These are phyloP conservation scores for Hozukius guyotensis DNA, from an alignment of 2,797 vertebrate genomes.

Conservation along the genomic window DNA sequence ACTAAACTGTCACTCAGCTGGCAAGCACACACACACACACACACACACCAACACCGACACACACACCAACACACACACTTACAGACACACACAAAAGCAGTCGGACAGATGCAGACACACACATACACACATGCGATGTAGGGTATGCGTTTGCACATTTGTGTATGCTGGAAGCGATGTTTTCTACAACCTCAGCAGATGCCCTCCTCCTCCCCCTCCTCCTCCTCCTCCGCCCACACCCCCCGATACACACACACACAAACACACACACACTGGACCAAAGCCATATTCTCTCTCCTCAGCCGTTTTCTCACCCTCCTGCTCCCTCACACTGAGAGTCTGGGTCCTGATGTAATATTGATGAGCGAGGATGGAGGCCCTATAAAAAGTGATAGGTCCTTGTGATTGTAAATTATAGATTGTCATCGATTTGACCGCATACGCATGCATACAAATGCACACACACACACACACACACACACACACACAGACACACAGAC, in stretches of 20 bases:
- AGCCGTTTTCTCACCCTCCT: constrained; percentile 68
- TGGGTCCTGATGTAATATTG: constrained; percentile 96
- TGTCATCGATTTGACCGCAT: constrained; percentile 90
- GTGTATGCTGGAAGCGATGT: constrained; percentile 79
- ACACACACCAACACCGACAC: constrained; percentile 7
- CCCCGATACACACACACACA: background rate
- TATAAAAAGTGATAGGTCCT: constrained; percentile 98
- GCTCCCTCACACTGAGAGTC: constrained; percentile 70
- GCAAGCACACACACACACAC: constrained; percentile 63
- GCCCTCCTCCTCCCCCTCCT: constrained; percentile 49
- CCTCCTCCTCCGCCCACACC: constrained; percentile 24
- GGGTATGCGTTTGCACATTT: constrained; percentile 79
- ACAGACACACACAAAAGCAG: constrained; percentile 22
- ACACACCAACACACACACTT: constrained; percentile 2
- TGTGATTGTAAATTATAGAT: constrained; percentile 99
- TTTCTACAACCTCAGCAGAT: constrained; percentile 83
- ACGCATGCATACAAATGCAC: constrained; percentile 22
- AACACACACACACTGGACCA: constrained; percentile 53
- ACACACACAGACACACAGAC: constrained; percentile 21
- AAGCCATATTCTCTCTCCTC: constrained; percentile 70
- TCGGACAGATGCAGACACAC: constrained; percentile 38
- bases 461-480: constrained; percentile 8
- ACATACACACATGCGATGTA: constrained; percentile 32
- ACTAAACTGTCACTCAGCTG: constrained; percentile 95
- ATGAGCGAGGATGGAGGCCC: constrained; percentile 94